A percentile compares a stretch with the other conserved stretches of the same genome.
Conservation (phyloP, 1,140 invertebrate genomes). For the Pseudobourletiella spinata region DNA sequence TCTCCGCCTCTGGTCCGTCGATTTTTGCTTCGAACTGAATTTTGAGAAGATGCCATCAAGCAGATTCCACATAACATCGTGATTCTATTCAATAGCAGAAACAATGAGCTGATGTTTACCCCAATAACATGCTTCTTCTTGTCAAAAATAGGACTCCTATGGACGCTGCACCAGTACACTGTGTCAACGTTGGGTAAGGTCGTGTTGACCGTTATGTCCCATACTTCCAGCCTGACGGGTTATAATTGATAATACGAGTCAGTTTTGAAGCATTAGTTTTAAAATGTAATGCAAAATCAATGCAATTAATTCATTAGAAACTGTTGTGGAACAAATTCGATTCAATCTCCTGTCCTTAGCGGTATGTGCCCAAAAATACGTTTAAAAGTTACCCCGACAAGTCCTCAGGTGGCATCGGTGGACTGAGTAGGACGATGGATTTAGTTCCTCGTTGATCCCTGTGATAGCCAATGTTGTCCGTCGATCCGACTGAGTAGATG, state of each 20-base stretch:
- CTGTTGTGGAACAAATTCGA: too few relatives aligned
- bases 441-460: not conserved
- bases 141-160: slow-evolving; percentile 56
- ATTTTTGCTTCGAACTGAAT: too few relatives aligned
- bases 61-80: too few relatives aligned
- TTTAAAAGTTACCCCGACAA: not conserved
- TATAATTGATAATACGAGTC: not conserved
- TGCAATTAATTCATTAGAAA: not conserved
- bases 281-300: not conserved
- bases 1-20: too few relatives aligned
- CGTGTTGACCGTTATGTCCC: not conserved
- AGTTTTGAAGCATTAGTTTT: not conserved
- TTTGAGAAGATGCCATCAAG: too few relatives aligned
- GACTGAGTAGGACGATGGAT: slow-evolving; percentile 5
- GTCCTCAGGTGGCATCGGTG: not conserved
- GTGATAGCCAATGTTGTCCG: slow-evolving; percentile 12
- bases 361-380: too few relatives aligned
- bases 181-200: slow-evolving; percentile 45
- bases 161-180: slow-evolving; percentile 79
- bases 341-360: too few relatives aligned
- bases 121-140: slow-evolving; percentile 72
- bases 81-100: not conserved
- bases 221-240: not conserved
- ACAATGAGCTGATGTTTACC: slow-evolving; percentile 42
- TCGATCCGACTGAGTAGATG: slow-evolving; percentile 8